Base-by-base conservation (phyloP, 64 coral and sea anemone genomes). In the Montipora foliosa region DNA sequence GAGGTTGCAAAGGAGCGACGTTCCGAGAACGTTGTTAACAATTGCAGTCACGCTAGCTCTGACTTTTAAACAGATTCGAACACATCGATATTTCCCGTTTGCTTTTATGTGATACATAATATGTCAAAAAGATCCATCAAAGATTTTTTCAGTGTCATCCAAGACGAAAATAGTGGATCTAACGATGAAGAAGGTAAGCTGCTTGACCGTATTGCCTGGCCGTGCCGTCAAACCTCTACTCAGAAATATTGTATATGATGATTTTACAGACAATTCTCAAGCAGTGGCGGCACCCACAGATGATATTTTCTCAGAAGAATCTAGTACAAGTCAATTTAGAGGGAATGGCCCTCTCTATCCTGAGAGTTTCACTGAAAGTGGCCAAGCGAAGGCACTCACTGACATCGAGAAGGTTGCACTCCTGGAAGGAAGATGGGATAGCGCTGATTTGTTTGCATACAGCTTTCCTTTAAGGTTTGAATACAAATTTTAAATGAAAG, bases 261-360 rank as follows among this genome's bases (percentile, higher is more conserved):
- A 92, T 92, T 92, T 92, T 92, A 83, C 80, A 92, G 80, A 84
- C 84, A 92, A 92, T 92, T 85, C 90, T 84, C 49, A 47, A 92
- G 90, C 80, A 92, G 70, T 92, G 90, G 90, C 80, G 66, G 80
- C 22, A 84, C 79, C 90, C 66, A 67, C 77, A 49, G 5, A 47
- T 46, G 77, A 47, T 47, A 79, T 79, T 79, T 47, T 84, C 80
- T 80, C 90, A 53, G 51, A 53, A 53, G 51, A 53, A 53, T 53
- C 90, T 47, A 92, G 66, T 92, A 49, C 77, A 79, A 92, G 66
- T 84, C 64, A 92, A 92, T 64, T 91, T 25, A 60, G 70, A 91
- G 47, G 74, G 90, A 82, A 91, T 60, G 90, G 19, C 61, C 90
- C 79, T 83, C 90, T 91, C 90, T 91, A 83, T 91, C 90, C 79